Evolutionary conservation across 2,888 invertebrate genomes (phyloP).

Genomic region (Onchidella celtica): DNA sequence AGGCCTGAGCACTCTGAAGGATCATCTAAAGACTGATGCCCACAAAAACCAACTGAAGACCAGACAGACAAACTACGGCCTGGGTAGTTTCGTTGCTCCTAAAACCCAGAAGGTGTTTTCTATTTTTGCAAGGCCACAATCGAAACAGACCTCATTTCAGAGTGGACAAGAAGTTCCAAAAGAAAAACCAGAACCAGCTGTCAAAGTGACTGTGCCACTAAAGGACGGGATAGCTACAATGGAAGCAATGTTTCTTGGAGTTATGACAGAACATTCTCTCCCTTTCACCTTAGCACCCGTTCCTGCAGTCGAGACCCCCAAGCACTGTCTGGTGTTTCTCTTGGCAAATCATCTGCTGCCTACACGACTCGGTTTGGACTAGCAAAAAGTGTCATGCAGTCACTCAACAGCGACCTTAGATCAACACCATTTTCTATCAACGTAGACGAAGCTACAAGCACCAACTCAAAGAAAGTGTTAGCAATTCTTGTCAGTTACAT

Average conservation of each 20-base stretch:
- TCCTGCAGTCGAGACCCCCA: background rate
- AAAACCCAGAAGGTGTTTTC: background rate
- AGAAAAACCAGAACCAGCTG: background rate
- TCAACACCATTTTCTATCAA: background rate
- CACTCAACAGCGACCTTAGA: background rate
- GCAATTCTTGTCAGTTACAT: constrained; percentile 12
- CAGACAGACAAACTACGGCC: constrained; percentile 1
- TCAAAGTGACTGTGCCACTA: background rate
- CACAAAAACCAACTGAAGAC: background rate
- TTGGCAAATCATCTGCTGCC: background rate
- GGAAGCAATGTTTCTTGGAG: background rate
- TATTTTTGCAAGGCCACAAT: too few relatives aligned
- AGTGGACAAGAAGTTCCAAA: too few relatives aligned
- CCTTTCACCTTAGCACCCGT: background rate
- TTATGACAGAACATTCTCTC: background rate
- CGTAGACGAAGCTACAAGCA: background rate
- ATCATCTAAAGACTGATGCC: background rate
- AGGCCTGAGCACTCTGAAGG: background rate
- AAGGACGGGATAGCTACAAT: background rate
- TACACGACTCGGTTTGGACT: background rate
- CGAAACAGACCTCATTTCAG: too few relatives aligned
- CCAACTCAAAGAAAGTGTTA: background rate
- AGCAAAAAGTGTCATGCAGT: background rate
- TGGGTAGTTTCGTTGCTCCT: background rate
- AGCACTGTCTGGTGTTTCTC: background rate